Percentiles rank a stretch among this genome's conserved stretches.
phyloP scores from a whole-genome alignment of 2,797 vertebrate genomes.

The Rallus crepitans region DNA sequence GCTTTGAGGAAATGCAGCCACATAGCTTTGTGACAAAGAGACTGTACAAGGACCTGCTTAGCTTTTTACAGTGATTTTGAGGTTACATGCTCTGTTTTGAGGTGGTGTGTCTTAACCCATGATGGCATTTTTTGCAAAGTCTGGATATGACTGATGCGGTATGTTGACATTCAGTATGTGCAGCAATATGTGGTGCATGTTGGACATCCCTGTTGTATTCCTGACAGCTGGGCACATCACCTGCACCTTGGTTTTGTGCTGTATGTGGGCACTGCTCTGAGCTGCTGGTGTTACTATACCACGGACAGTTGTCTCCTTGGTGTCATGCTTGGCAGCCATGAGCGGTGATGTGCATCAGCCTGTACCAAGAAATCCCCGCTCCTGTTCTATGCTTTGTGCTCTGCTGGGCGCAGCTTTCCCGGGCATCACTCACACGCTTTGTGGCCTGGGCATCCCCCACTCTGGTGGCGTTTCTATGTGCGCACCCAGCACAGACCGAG shows the following conservation, averaged over 20 bases:
- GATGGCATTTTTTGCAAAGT: background rate
- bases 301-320: fast-evolving
- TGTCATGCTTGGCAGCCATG: background rate
- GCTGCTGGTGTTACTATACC: fast-evolving
- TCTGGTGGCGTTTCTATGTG: fast-evolving
- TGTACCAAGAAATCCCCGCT: too few species aligned
- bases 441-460: background rate
- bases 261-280: fast-evolving
- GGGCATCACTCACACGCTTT: fast-evolving
- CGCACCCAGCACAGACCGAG: fast-evolving
- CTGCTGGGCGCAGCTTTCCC: background rate
- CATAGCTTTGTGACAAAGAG: background rate
- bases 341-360: background rate
- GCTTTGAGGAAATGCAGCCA: background rate
- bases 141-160: fast-evolving
- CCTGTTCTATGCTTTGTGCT: background rate
- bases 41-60: background rate
- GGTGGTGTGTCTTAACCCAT: background rate
- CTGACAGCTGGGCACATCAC: background rate
- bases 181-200: background rate
- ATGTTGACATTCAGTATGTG: fast-evolving
- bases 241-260: fast-evolving
- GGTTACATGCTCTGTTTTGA: background rate
- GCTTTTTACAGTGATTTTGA: background rate
- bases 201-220: fast-evolving